Conservation (phyloP, 2,888 invertebrate genomes). For the Julus scanicus region DNA sequence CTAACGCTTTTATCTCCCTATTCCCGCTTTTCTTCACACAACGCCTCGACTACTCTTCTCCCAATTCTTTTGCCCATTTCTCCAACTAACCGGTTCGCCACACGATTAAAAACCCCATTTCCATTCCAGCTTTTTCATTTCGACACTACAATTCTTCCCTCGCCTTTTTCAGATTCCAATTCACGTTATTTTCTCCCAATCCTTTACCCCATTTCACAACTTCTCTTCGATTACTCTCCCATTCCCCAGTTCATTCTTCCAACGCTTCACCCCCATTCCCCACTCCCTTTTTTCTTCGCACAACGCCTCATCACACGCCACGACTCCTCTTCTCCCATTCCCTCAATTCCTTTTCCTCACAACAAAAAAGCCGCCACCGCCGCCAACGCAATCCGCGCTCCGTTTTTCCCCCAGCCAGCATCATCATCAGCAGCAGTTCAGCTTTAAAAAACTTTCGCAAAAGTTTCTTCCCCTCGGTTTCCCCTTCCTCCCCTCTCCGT, state of each 20-base stretch:
- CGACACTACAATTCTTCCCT: background rate
- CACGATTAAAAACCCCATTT: too few relatives aligned
- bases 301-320: background rate
- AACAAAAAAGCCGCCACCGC: background rate
- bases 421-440: background rate
- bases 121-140: too few relatives aligned
- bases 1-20: too few relatives aligned
- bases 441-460: background rate
- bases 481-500: background rate
- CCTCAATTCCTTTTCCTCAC: background rate
- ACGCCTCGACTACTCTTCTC: too few relatives aligned
- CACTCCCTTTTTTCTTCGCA: background rate
- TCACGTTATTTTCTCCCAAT: too few relatives aligned
- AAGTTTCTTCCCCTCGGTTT: background rate
- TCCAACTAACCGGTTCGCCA: too few relatives aligned
- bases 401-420: background rate
- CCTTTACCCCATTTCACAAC: too few relatives aligned
- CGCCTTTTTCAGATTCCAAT: background rate
- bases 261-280: background rate
- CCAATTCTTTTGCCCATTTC: too few relatives aligned
- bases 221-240: too few relatives aligned
- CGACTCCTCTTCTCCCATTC: background rate
- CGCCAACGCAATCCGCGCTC: background rate
- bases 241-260: background rate
- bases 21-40: too few relatives aligned